A percentile compares a stretch with the other conserved stretches of the same genome.
Evolutionary conservation across 2,113 vertebrate genomes (phyloP).

Genomic region (Sinocyclocheilus maitianheensis): DNA sequence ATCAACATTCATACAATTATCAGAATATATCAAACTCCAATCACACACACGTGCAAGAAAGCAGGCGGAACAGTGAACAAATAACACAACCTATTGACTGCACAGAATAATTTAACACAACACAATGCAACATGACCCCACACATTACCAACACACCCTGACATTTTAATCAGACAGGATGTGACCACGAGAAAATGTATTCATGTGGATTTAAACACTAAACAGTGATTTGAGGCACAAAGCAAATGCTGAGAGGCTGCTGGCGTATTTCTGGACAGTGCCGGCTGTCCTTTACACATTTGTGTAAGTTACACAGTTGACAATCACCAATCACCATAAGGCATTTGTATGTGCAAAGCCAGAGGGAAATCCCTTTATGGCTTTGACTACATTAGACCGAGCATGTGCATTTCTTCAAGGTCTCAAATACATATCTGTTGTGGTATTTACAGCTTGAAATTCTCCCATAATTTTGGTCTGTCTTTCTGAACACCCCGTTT

Average conservation of each 20-base stretch:
- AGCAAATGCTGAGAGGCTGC: not conserved
- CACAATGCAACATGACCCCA: constrained; percentile 19
- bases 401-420: constrained; percentile 77
- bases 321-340: constrained; percentile 49
- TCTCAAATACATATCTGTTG: constrained; percentile 77
- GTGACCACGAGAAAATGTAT: constrained; percentile 20
- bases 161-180: constrained; percentile 9
- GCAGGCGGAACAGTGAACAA: not conserved
- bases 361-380: constrained; percentile 76
- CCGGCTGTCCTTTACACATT: constrained; percentile 29
- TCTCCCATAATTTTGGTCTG: not conserved
- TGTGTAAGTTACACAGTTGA: constrained; percentile 26
- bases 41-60: constrained; percentile 26
- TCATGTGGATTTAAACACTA: not conserved
- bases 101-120: constrained; percentile 15
- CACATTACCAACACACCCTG: constrained; percentile 4
- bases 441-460: constrained; percentile 70
- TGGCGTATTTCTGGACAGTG: constrained; percentile 29
- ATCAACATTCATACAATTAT: constrained; percentile 72
- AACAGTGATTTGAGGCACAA: not conserved
- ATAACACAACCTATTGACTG: not conserved
- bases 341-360: constrained; percentile 70
- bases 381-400: constrained; percentile 77
- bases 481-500: not conserved
- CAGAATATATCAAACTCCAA: constrained; percentile 60